Evolutionary conservation across 2,113 vertebrate species (phyloP), one percentile per base, ranked within the genome.

Genomic region (Phodopus roborovskii): DNA sequence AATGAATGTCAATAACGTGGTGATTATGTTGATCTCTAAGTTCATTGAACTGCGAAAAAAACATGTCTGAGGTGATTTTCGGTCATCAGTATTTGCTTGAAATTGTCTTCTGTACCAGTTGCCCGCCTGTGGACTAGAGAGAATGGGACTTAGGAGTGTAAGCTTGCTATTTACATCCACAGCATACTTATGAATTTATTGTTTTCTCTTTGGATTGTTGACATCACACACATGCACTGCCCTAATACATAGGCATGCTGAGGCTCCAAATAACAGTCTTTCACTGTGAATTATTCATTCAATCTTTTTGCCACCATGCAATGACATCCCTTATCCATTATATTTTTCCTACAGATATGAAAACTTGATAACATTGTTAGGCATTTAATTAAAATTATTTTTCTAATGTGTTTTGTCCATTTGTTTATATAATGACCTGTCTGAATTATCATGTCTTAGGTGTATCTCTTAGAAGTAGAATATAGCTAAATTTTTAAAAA

Each of bases 341-440:
- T 22, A 39, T 42, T 88, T 96, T 95, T 77, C 30, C 50, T 66
- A 73, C 75, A 79, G 64, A 42, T 45, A n/a, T 90, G 62, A 92
- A 96, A 90, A 48, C 15, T 60, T 92, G 17, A 70, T 74, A 50
- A 73, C 62, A 91, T 71, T 91, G 17, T 84, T 93, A 64, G 36
- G 68, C 68, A 7, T 88, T 95, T 93, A 93, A 87, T 62, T 93
- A 86, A 93, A 95, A 50, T 68, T 42, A 58, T 74, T 71, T 83
- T 92, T 78, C 24, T 87, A 88, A 33, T 84, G 64, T 13, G 84
- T 73, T 82, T 90, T 95, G 68, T 91, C 24, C 20, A 39, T 81
- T 33, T 92, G 9, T 78, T 88, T 91, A 81, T 33, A 56, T 89
- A 91, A 91, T 83, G 11, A 82, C 36, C n/a, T 89, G 56, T 83